phyloP scores from a whole-genome alignment of 1,140 invertebrate species.

The Caligus rogercresseyi region DNA sequence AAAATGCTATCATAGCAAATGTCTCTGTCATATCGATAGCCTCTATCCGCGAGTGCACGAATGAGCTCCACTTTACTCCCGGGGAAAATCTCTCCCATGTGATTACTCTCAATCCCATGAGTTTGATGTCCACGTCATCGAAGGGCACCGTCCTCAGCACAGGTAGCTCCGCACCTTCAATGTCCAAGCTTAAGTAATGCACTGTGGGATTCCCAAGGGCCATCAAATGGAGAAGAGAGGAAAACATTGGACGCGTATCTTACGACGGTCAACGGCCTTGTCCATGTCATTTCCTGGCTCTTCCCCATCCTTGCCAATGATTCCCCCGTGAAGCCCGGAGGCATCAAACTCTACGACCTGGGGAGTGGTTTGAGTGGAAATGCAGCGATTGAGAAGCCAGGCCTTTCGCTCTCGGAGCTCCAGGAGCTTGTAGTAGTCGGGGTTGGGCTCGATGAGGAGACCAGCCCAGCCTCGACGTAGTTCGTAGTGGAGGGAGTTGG shows the following conservation, averaged over 20 bases:
- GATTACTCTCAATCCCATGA: constrained; percentile 22
- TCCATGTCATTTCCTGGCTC: constrained; percentile 33
- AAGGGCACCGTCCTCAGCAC: constrained; percentile 24
- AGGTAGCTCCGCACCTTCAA: constrained; percentile 40
- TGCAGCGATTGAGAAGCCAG: constrained; percentile 23
- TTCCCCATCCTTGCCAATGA: constrained; percentile 42
- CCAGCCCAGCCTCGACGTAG: constrained; percentile 22
- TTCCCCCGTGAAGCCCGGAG: constrained; percentile 33
- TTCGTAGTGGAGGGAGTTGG: constrained; percentile 24
- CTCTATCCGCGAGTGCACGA: background rate
- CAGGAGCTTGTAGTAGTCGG: constrained; percentile 12
- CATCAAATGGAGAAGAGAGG: constrained; percentile 57
- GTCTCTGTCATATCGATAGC: background rate
- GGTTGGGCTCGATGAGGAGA: constrained; percentile 24
- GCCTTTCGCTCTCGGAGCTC: constrained; percentile 20
- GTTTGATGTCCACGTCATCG: constrained; percentile 22
- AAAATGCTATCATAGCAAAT: background rate
- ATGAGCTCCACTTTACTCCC: background rate
- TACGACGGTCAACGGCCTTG: constrained; percentile 45
- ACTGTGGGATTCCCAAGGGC: constrained; percentile 48
- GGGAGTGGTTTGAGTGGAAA: constrained; percentile 17
- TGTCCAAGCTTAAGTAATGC: constrained; percentile 51
- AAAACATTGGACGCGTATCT: constrained; percentile 59
- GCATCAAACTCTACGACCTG: constrained; percentile 29
- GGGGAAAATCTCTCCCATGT: constrained; percentile 13